These are phyloP conservation scores for Diorhabda sublineata DNA, from an alignment of 1,140 invertebrate species.

Conservation along the genomic window DNA sequence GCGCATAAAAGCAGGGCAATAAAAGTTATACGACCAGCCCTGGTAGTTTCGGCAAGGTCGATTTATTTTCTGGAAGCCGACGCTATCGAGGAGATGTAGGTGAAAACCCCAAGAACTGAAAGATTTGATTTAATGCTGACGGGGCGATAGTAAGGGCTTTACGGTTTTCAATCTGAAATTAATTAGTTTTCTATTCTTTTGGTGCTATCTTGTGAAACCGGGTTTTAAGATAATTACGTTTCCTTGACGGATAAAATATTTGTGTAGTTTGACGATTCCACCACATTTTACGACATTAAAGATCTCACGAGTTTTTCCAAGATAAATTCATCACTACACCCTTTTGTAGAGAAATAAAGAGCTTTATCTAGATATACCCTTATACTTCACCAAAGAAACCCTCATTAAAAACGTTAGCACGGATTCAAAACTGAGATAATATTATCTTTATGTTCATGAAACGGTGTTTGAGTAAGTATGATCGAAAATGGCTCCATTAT, in stretches of 20 bases:
- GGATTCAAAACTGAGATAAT: no score
- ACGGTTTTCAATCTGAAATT: constrained; percentile 9
- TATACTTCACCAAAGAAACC: not conserved
- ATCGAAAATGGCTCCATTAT: no score
- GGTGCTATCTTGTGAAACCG: constrained; percentile 3
- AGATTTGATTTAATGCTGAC: constrained; percentile 10
- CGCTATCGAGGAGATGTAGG: constrained; percentile 9
- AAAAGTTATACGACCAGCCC: not conserved
- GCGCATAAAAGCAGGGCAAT: constrained; percentile 1
- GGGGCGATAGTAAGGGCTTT: constrained; percentile 6
- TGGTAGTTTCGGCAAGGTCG: constrained; percentile 2
- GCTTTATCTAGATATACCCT: not conserved
- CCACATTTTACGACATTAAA: not conserved
- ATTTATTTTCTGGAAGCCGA: constrained; percentile 1
- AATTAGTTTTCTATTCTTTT: constrained; percentile 7
- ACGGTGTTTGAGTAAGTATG: no score
- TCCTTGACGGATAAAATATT: not conserved
- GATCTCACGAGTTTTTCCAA: not conserved
- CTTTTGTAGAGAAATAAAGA: not conserved
- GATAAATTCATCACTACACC: not conserved
- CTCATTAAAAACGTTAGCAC: not conserved
- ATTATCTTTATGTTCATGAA: no score
- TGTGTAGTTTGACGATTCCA: not conserved
- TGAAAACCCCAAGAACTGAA: constrained; percentile 8
- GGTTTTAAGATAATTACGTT: not conserved